Base-by-base conservation (phyloP, 2,797 vertebrate genomes). In the Avahi laniger region DNA sequence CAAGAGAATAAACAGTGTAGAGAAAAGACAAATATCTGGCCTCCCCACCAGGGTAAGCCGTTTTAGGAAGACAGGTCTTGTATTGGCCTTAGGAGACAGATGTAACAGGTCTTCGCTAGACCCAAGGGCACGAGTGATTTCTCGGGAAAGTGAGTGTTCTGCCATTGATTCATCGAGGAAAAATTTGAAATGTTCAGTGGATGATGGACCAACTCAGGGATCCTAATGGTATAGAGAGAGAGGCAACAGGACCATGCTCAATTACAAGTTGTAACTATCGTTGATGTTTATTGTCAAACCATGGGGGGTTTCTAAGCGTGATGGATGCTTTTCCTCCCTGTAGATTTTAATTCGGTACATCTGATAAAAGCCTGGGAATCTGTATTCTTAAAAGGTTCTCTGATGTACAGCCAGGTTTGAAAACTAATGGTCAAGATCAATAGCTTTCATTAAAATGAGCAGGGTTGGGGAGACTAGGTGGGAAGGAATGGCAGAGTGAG, bases 1-100 rank as follows among this genome's bases (percentile, higher is more conserved):
- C 7, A 15, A 43, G 93, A 86, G 86, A 94, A 78, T 54, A 57
- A 73, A 89, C 61, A 35, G 8, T 28, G 10, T 85, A 50, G 70
- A 94, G 72, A 88, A 92, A 63, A 35, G 90, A 78, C 82, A 78
- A 84, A 46, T 81, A 61, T 79, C 81, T 94, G 88, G 61, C 28
- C 24, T 87, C 30, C 61, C 12, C 69, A 61, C 20, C 7, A 38
- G 69, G 48, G 70, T 82, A 48, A 86, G 75, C 52, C 50, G 54
- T 73, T 90, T 93, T 57, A 61, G 83, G 91, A 75, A 95, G 72
- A 61, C 57, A 72, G 12, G 41, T 59, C 78, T 88, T 75, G 10
- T 67, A 24, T 14, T 93, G 65, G 75, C 54, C 59, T 41, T 69
- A 69, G 69, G 78, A 76, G 78, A 75, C 24, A 28, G 50, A 65